Base-by-base conservation (phyloP, 2,888 invertebrate species). In the Dryocosmus kuriphilus region DNA sequence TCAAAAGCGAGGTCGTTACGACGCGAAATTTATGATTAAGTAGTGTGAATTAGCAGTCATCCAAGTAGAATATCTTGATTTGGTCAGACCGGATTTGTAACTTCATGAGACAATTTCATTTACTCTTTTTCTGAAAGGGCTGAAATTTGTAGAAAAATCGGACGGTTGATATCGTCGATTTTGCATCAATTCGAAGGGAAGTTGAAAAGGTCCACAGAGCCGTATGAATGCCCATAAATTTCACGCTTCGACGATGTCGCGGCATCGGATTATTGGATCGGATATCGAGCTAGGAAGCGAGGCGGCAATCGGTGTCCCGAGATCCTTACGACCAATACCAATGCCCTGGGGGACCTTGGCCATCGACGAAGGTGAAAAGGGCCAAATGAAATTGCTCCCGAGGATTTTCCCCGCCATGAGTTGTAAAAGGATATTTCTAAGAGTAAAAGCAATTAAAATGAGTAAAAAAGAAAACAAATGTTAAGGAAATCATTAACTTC, bases 241-340 rank as follows among this genome's bases (percentile, higher is more conserved):
- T 88, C 86, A 87, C 87, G 86, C 85, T 87, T 80, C 86, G 83
- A 85, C 87, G 88, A 85, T 85, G 83, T 84, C 86, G 79, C 83
- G 88, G 86, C 85, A 86, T 86, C 86, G 85, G 86, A 88, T 88
- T 89, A 89, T 89, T 88, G 88, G 88, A 86, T 88, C 86, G 84
- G 82, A 87, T 87, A 86, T 87, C 86, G 84, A 82, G 85, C 77
- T 80, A 81, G 82, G 78, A 83, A 79, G 84, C 81, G 81, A 78
- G 84, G 79, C 62, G 79, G 78, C 65, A 77, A 80, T 81, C 74
- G 80, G 60, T 46, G 77, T 79, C 79, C 61, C 51, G 71, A 84
- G 80, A 82, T 86, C 81, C 83, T 86, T 85, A 81, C 81, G 81
- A 61, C 24, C 74, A 76, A 82, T 76, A 80, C 80, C 80, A 77